Evolutionary conservation across 2,888 invertebrate species (phyloP), one percentile per base, ranked within the genome.

Genomic region (Cephus nigrinus): DNA sequence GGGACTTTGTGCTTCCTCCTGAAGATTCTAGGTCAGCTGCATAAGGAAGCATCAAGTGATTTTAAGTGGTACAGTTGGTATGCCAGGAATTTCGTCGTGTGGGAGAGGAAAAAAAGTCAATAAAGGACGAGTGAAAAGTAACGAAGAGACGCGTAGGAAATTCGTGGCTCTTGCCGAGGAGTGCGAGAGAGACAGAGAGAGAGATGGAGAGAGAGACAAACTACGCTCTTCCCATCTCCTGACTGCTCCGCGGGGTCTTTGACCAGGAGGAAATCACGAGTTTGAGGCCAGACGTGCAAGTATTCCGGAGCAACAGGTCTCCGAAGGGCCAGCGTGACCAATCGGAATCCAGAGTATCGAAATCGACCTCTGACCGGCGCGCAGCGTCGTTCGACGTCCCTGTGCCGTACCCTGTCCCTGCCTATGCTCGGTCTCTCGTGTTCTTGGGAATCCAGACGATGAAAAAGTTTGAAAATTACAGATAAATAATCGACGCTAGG

Each of bases 401-500:
- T 32, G 9, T 12, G 1, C 15, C 69, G 12, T 32, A 15, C 71
- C 71, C n/a, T n/a, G 71, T 4, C 30, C 71, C 71, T 71, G 71
- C 71, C 71, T 12, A n/a, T 71, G n/a, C n/a, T 32, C 5, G 40
- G 40, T 40, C 15, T 5, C 40, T 5, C 15, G 15, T 5, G 5
- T 40, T 40, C 40, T 40, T 15, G 40, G 40, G 40, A 40, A 40
- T 40, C 40, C 15, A 15, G 15, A 15, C 4, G 40, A 40, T 15
- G 40, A 40, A 74, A 74, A 74, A 77, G 74, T 74, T 55, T 31
- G 32, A 35, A 76, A 69, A 76, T 71, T 76, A 76, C 36, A 76
- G 35, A 69, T 35, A 40, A 76, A 34, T 36, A 69, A 69, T 73
- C 32, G 76, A 76, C 76, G 73, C 35, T 81, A 80, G 78, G 88